Conservation (phyloP, 2,888 invertebrate genomes). For the Macrophya annulata region DNA sequence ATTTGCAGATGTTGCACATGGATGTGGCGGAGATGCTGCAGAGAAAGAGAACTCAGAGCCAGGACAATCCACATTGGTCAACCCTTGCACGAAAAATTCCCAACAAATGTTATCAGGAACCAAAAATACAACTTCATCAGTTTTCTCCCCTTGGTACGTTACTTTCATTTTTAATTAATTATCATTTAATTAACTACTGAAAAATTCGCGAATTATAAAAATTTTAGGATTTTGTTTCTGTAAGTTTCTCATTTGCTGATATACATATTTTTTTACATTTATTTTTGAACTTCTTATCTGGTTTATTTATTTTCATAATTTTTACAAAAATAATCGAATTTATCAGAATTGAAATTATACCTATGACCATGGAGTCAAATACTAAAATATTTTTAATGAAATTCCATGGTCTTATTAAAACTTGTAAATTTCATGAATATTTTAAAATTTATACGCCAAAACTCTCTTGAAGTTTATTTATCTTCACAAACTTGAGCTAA, state of each 20-base stretch:
- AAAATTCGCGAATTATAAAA: background rate
- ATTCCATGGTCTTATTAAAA: background rate
- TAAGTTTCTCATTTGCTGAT: background rate
- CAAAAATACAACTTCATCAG: conserved; percentile 98
- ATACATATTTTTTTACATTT: background rate
- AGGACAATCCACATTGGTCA: conserved; percentile 90
- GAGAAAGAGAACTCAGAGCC: conserved; percentile 88
- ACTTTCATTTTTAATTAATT: background rate
- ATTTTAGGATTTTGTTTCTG: background rate
- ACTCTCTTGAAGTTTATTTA: conserved; percentile 9
- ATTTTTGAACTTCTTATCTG: background rate
- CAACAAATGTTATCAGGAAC: conserved; percentile 97
- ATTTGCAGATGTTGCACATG: conserved; percentile 88
- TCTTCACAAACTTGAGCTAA: background rate
- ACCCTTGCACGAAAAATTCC: conserved; percentile 91
- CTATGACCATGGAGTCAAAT: background rate
- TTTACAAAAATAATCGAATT: background rate
- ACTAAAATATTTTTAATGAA: background rate
- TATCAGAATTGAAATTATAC: background rate
- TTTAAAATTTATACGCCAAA: background rate
- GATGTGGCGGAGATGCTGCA: conserved; percentile 87
- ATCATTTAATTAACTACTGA: background rate
- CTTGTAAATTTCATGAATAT: background rate
- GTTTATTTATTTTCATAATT: background rate
- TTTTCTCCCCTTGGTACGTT: conserved; percentile 87